phyloP scores from a whole-genome alignment of 1,140 invertebrate species.

The Drosophila bocki region DNA sequence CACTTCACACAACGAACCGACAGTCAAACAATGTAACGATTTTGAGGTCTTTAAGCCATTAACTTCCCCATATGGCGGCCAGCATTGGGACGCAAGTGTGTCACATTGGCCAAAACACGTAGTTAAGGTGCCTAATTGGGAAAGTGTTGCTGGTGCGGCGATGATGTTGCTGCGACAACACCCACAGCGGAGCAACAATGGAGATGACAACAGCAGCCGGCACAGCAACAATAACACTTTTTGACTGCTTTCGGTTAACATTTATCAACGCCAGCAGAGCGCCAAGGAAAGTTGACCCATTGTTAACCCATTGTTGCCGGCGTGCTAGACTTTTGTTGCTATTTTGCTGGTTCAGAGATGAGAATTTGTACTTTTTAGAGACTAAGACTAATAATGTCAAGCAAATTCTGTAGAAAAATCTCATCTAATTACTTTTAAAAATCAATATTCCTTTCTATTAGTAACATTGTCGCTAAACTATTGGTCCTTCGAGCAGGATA shows the following conservation, averaged over 20 bases:
- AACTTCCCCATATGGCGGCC: conserved; percentile 49
- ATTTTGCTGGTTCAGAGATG: not conserved
- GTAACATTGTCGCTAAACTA: no score
- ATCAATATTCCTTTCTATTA: no score
- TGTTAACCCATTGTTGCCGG: conserved; percentile 50
- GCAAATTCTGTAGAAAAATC: no score
- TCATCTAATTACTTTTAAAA: no score
- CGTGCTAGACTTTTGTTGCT: conserved; percentile 24
- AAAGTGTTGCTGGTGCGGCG: conserved; percentile 67
- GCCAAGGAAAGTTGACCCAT: conserved; percentile 77
- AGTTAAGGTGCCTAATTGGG: conserved; percentile 53
- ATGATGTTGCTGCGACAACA: conserved; percentile 30
- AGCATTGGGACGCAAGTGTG: conserved; percentile 30
- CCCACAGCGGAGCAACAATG: conserved; percentile 41
- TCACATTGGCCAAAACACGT: conserved; percentile 38
- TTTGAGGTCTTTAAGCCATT: conserved; percentile 69
- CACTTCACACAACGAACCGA: conserved; percentile 34
- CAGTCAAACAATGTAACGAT: conserved; percentile 56
- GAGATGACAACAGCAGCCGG: conserved; percentile 53
- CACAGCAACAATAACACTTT: conserved; percentile 9
- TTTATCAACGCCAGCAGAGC: conserved; percentile 67
- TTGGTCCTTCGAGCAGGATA: no score
- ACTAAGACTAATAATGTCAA: not conserved
- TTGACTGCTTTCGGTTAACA: conserved; percentile 42
- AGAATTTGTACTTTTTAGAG: not conserved